Evolutionary conservation across 2,797 vertebrate genomes (phyloP), one percentile per base, ranked within the genome.

Genomic region (Clarias fuscus): DNA sequence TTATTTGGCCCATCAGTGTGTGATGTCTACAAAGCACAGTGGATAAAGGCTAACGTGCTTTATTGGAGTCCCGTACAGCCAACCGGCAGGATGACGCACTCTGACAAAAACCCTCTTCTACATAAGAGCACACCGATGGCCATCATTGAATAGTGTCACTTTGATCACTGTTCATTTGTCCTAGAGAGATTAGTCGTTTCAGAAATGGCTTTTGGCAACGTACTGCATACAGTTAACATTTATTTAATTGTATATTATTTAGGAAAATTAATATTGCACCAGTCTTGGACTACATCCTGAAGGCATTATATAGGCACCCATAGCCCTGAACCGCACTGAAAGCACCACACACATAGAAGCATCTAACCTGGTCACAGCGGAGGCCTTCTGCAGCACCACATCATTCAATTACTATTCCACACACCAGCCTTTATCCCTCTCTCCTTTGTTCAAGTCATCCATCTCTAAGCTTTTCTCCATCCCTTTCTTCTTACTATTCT

Each of bases 401-500:
- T 80, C 48, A 79, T 43, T 75, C 76, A 67, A 56, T 77, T 83
- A 86, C 72, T 84, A 58, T 82, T 89, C 78, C 85, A 89, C 61
- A 65, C 83, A 68, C 83, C 75, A 70, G 82, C 65, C 81, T 75
- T 20, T 62, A 30, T 62, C 84, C 68, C 76, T 33, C 84, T 56
- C 30, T 58, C 87, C 70, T 70, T 58, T 64, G 56, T 76, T 88
- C n/a, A 33, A 59, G 71, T 73, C 73, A 85, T 89, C 70, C 73
- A 82, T 82, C 76, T 80, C 17, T 37, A 87, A 88, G 62, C 77
- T 5, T 76, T 85, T 65, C 79, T 64, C 59, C 27, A 76, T 75
- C 22, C 62, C 53, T 81, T 83, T 83, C 85, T 58, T 61, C 79
- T 84, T 84, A 85, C 89, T 67, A 81, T 87, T 82, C 61, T 76